phyloP scores from a whole-genome alignment of 2,113 vertebrate genomes.

The Lucifuga dentata region DNA sequence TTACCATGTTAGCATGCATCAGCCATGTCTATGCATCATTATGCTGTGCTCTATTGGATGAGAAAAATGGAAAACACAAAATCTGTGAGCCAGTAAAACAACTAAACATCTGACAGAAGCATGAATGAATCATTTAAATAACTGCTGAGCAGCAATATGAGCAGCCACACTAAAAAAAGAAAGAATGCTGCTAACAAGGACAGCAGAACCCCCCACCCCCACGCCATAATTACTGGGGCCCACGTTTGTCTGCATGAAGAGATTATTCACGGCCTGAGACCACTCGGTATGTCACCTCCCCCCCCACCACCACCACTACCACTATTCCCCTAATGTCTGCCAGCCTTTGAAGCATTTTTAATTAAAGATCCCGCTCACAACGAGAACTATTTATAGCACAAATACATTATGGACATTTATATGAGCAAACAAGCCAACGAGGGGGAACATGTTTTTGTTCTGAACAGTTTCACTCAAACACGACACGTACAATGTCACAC shows the following conservation, averaged over 20 bases:
- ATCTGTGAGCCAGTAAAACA: background rate
- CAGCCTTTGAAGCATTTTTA: slow-evolving; percentile 61
- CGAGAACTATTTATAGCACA: slow-evolving; percentile 73
- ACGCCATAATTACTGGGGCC: slow-evolving; percentile 76
- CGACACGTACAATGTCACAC: too few species aligned
- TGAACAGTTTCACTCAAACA: too few species aligned
- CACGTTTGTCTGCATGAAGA: slow-evolving; percentile 80
- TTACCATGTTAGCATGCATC: slow-evolving; percentile 16
- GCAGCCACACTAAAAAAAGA: slow-evolving; percentile 65
- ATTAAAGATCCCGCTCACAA: slow-evolving; percentile 62
- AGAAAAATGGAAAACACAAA: too few species aligned
- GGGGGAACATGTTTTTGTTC: too few species aligned
- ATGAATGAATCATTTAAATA: slow-evolving; percentile 64
- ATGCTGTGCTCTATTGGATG: too few species aligned
- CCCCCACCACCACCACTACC: slow-evolving; percentile 49
- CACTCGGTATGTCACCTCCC: slow-evolving; percentile 56
- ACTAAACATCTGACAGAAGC: slow-evolving; percentile 17
- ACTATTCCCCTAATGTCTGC: slow-evolving; percentile 67
- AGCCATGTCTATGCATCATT: too few species aligned
- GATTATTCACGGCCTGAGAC: slow-evolving; percentile 77
- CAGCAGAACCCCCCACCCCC: background rate
- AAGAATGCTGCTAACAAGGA: slow-evolving; percentile 46
- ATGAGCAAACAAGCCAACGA: slow-evolving; percentile 44
- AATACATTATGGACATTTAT: slow-evolving; percentile 64
- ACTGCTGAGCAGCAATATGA: slow-evolving; percentile 35